Conservation (phyloP, 2,888 invertebrate genomes). For the Agriopis aurantiaria region DNA sequence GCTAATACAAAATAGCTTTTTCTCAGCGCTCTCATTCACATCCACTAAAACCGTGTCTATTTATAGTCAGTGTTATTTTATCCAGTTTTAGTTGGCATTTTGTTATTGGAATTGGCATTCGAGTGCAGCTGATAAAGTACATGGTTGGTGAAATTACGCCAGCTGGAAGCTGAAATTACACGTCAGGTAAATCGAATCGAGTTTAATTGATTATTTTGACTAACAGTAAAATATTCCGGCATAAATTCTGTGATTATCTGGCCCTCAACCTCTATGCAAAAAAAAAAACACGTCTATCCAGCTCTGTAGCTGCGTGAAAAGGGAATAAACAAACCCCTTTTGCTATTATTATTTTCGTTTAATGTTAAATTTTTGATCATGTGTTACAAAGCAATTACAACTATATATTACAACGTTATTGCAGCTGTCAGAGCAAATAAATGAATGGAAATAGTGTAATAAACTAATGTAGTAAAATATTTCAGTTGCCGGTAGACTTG, state of each 20-base stretch:
- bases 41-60: background rate
- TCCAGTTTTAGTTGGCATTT: background rate
- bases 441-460: too few relatives aligned
- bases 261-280: too few relatives aligned
- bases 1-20: too few relatives aligned
- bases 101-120: conserved; percentile 15
- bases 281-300: too few relatives aligned
- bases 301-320: too few relatives aligned
- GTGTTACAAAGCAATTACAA: background rate
- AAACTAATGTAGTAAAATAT: background rate
- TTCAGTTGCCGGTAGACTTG: background rate
- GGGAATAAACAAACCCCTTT: too few relatives aligned
- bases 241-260: too few relatives aligned
- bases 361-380: too few relatives aligned
- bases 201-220: conserved; percentile 11
- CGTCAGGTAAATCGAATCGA: conserved; percentile 16
- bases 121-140: conserved; percentile 47
- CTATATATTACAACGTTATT: too few relatives aligned
- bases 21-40: background rate
- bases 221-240: too few relatives aligned
- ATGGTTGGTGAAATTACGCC: conserved; percentile 55
- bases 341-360: too few relatives aligned
- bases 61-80: background rate
- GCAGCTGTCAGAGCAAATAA: too few relatives aligned
- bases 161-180: conserved; percentile 28